Conservation (phyloP, 2,888 invertebrate species). For the Nipponacmea schrenckii region DNA sequence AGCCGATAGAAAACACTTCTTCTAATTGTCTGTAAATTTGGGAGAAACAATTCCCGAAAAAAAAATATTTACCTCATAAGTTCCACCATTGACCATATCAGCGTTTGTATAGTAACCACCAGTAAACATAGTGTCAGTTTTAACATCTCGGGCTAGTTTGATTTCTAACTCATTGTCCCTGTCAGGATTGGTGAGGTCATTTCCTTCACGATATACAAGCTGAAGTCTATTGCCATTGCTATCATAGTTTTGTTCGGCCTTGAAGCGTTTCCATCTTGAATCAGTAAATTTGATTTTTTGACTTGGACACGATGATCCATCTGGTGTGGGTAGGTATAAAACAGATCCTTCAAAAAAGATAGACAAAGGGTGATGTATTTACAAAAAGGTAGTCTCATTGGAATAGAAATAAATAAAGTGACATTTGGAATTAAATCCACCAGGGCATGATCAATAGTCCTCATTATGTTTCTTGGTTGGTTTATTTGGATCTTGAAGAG, state of each 20-base stretch:
- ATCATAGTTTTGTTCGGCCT: slow-evolving; percentile 14
- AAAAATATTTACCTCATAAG: slow-evolving; percentile 15
- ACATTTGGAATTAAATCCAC: too few relatives aligned
- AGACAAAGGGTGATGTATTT: neutral
- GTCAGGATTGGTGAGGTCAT: slow-evolving; percentile 13
- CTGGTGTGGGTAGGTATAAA: slow-evolving; percentile 25
- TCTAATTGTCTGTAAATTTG: too few relatives aligned
- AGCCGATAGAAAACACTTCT: too few relatives aligned
- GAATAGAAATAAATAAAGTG: too few relatives aligned
- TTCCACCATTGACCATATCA: slow-evolving; percentile 21
- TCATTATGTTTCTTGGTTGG: too few relatives aligned
- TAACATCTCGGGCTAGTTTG: slow-evolving; percentile 15
- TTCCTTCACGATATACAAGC: slow-evolving; percentile 8
- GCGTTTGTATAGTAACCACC: slow-evolving; percentile 23
- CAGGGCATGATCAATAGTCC: too few relatives aligned
- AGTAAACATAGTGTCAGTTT: slow-evolving; percentile 19
- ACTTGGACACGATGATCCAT: slow-evolving; percentile 30
- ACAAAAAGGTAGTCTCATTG: too few relatives aligned
- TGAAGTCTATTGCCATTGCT: slow-evolving; percentile 15
- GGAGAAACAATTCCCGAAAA: too few relatives aligned
- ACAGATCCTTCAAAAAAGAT: slow-evolving; percentile 27
- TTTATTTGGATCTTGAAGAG: too few relatives aligned
- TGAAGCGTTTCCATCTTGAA: slow-evolving; percentile 17
- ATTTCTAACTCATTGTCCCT: slow-evolving; percentile 5
- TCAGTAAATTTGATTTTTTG: slow-evolving; percentile 18